Conservation (phyloP, 2,797 vertebrate genomes). For the Margarornis squamiger region DNA sequence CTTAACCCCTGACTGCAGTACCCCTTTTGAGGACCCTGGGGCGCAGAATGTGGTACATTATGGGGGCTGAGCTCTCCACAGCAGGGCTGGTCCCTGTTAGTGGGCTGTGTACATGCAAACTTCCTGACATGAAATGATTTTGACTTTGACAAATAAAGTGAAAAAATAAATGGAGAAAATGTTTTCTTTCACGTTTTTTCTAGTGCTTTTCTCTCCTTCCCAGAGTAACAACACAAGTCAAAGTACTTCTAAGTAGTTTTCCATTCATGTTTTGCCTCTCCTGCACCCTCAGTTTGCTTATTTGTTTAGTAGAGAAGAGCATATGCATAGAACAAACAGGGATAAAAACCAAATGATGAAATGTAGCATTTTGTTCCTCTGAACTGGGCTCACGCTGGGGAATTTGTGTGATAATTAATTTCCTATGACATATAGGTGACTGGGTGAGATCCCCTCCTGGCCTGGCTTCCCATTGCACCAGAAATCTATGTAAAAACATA, state of each 20-base stretch:
- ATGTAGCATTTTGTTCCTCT: not conserved
- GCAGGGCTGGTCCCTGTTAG: not conserved
- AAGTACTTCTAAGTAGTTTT: not conserved
- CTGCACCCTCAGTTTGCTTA: not conserved
- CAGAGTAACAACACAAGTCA: not conserved
- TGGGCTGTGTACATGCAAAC: not conserved
- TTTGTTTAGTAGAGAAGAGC: not conserved
- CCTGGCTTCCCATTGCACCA: not conserved
- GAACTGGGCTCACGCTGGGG: fast-evolving
- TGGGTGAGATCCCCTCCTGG: not conserved
- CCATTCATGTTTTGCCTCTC: not conserved
- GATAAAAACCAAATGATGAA: not conserved
- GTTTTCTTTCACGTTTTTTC: not conserved
- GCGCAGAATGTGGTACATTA: not conserved
- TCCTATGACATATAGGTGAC: not conserved
- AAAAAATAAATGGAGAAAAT: not conserved
- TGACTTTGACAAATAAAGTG: not conserved
- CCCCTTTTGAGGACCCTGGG: not conserved
- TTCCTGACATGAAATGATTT: not conserved
- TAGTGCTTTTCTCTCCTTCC: not conserved
- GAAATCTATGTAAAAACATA: not conserved
- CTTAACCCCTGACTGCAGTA: not conserved
- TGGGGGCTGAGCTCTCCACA: not conserved
- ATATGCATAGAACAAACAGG: not conserved
- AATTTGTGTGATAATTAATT: not conserved